Conservation (phyloP, 1,140 invertebrate species). For the Aphis gossypii region DNA sequence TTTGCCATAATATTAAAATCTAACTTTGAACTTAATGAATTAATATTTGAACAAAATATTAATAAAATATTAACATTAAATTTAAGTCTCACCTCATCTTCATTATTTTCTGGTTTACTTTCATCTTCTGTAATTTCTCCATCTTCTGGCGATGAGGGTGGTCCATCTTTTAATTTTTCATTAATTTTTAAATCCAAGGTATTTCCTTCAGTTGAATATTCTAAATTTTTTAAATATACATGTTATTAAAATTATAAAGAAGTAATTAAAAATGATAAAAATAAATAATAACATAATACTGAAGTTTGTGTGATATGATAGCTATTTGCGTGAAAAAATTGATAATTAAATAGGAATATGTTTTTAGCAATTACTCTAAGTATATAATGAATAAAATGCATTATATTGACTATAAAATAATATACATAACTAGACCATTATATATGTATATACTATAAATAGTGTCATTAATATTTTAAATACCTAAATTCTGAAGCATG, state of each 20-base stretch:
- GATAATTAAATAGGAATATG: not conserved
- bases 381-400: not conserved
- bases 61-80: not conserved
- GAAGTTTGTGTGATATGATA: not conserved
- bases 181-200: not conserved
- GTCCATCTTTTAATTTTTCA: not conserved
- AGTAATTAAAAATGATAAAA: not conserved
- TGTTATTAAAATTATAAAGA: not conserved
- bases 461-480: not conserved
- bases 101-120: not conserved
- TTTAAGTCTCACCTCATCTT: not conserved
- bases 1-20: too few relatives aligned
- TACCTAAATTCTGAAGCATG: not conserved
- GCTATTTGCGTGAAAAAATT: not conserved
- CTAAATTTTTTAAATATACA: not conserved
- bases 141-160: constrained; percentile 12
- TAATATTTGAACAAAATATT: not conserved
- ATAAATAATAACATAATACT: not conserved
- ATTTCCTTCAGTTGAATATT: not conserved
- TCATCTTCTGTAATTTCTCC: constrained; percentile 37
- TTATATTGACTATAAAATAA: not conserved
- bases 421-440: not conserved
- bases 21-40: not conserved
- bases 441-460: not conserved
- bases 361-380: too few relatives aligned